Base-by-base conservation (phyloP, 1,140 invertebrate species). In the Sarcophaga bullata region DNA sequence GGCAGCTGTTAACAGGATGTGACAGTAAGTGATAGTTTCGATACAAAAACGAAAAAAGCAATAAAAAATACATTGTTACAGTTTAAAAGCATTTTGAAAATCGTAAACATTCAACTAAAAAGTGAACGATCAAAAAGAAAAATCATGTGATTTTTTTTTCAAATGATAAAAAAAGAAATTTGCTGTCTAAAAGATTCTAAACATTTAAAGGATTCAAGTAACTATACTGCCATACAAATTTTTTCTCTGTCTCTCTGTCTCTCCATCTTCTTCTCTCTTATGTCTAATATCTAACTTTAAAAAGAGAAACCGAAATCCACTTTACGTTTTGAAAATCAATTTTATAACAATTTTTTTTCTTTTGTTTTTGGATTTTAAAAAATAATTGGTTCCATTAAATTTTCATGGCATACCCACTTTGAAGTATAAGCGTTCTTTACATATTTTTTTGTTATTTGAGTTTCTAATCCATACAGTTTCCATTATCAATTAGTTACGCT, bases 1-100 rank as follows among this genome's bases (percentile, higher is more conserved):
- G 62, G 62, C 62, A 68, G 19, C n/a, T 68, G 62, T 68, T 68
- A 68, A 68, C 62, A 68, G 62, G 62, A 68, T 68, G 62, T 68
- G 62, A 17, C 62, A 68, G 6, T 68, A 19, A 68, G n/a, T 68
- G 62, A 68, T 19, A 68, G 17, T 68, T 68, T 37, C 25, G 4
- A 15, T 15, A 58, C 54, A 6, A 11, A 58, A 58, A 58, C 13
- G 19, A 68, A 68, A 19, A 68, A 68, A 19, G 15, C 54, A 58
- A 13, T n/a, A 58, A 15, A 58, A 58, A 58, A 15, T 58, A 58
- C 54, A 58, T n/a, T 58, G 54, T 68, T 19, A 68, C 62, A 68
- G 7, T 68, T 68, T 68, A 68, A 68, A 68, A 19, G n/a, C 17
- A 68, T 25, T 68, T 19, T 68, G 19, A 25, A 68, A 37, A 37